phyloP scores from a whole-genome alignment of 2,113 vertebrate genomes.

The Centropus unirufus region DNA sequence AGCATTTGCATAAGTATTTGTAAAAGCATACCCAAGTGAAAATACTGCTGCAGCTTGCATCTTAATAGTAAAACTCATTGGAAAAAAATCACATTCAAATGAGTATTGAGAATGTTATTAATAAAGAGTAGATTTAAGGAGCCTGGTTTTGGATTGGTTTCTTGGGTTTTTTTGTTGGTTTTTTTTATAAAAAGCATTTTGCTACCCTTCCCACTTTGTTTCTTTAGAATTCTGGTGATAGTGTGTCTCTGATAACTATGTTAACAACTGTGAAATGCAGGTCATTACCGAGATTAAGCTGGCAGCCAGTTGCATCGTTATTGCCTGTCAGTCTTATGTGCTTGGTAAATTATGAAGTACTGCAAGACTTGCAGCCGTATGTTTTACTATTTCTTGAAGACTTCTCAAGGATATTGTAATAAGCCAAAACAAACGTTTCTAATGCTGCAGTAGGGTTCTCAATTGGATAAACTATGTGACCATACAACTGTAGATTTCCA shows the following conservation, averaged over 20 bases:
- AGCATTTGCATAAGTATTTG: not conserved
- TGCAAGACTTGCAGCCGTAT: not conserved
- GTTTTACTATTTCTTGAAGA: not conserved
- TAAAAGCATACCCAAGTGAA: not conserved
- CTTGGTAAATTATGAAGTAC: not conserved
- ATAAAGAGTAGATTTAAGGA: not conserved
- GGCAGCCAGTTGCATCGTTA: not conserved
- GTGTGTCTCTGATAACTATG: not conserved
- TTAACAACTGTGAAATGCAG: constrained; percentile 27
- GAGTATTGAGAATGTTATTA: not conserved
- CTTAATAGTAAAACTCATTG: not conserved
- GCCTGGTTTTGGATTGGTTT: not conserved
- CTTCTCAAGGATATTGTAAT: constrained; percentile 23
- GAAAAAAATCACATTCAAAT: not conserved
- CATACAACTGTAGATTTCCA: not conserved
- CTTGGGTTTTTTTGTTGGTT: not conserved
- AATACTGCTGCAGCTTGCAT: constrained; percentile 13
- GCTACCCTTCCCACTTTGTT: not conserved
- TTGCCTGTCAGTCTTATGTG: not conserved
- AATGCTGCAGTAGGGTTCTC: not conserved
- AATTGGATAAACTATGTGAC: not conserved
- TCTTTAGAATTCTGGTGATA: not conserved
- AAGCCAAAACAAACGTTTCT: constrained; percentile 16
- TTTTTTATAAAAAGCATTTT: not conserved
- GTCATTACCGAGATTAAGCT: not conserved